Evolutionary conservation across 1,140 invertebrate species (phyloP), one percentile per base, ranked within the genome.

Genomic region (Trissolcus basalis): DNA sequence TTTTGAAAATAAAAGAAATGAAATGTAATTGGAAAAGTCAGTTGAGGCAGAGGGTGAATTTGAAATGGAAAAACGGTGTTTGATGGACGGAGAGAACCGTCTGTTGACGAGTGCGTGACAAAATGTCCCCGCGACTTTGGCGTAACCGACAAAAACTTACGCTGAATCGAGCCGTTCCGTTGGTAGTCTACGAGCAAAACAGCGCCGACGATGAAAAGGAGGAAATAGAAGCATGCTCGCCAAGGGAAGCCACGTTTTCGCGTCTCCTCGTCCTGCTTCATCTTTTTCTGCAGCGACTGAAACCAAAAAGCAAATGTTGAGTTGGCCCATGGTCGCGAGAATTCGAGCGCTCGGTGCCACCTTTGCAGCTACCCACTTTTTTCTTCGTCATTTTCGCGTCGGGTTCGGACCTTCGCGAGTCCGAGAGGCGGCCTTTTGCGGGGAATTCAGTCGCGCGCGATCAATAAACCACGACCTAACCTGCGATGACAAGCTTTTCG

Each of bases 141-240:
- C 19, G 19, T 27, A 6, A 6, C n/a, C n/a, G 6, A 27, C 1
- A 27, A 27, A 27, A 27, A 63, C 60, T 79, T 81, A 89, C 88
- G 83, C 77, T 87, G 80, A 43, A 88, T 82, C 13, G 83, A 84
- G 11, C 85, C 86, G 63, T 89, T 82, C 47, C 82, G 85, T 2
- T 83, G 82, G 49, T 78, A 81, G 63, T 89, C 88, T 63, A 83
- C 86, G 12, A 82, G 68, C 56, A 89, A 32, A 12, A 88, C 56
- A 39, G 75, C 78, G 49, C 81, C 78, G 55, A 87, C 82, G 39
- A 86, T 48, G 16, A 89, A 19, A 15, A 89, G 33, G 5, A 89
- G 44, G 48, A 86, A 67, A 48, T 88, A 69, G 61, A 82, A 83
- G 45, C 82, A 82, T 27, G 73, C 82, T 64, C 80, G 84, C 87